phyloP scores from a whole-genome alignment of 2,888 invertebrate species.

The Protophormia terraenovae region DNA sequence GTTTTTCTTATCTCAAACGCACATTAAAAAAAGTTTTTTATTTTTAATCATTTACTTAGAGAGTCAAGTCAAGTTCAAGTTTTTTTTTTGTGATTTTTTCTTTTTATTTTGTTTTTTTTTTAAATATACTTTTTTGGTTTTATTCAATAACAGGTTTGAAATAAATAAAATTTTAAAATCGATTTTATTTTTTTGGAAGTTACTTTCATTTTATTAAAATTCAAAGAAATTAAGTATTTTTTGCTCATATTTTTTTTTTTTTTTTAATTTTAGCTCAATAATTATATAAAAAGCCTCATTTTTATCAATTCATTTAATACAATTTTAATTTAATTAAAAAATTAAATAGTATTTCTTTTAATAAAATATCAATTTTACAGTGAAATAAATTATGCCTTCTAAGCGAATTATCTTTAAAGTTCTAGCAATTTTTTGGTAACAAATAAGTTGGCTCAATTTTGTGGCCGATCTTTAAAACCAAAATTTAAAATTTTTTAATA shows the following conservation, averaged over 20 bases:
- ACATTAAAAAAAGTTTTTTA: neutral
- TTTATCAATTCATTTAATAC: no score
- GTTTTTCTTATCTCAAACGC: slow-evolving; percentile 49
- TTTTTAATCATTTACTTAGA: slow-evolving; percentile 48
- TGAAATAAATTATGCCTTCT: no score
- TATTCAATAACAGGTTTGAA: slow-evolving; percentile 42
- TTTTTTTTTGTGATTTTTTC: slow-evolving; percentile 20
- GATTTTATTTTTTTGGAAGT: neutral
- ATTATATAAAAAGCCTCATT: no score
- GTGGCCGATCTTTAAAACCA: no score
- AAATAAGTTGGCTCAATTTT: no score
- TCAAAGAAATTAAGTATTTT: neutral
- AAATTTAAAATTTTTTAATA: no score
- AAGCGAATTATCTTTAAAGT: no score
- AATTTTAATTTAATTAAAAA: no score
- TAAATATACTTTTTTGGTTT: neutral
- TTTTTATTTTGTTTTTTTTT: slow-evolving; percentile 15
- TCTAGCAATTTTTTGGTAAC: no score
- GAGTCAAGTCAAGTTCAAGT: slow-evolving; percentile 65
- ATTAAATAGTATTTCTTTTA: no score
- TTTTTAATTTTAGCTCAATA: no score
- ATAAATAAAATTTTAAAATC: neutral
- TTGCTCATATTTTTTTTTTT: no score
- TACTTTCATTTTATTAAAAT: slow-evolving; percentile 36
- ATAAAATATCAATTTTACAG: neutral